Evolutionary conservation across 2,113 vertebrate species (phyloP).

Genomic region (Sterna hirundo): DNA sequence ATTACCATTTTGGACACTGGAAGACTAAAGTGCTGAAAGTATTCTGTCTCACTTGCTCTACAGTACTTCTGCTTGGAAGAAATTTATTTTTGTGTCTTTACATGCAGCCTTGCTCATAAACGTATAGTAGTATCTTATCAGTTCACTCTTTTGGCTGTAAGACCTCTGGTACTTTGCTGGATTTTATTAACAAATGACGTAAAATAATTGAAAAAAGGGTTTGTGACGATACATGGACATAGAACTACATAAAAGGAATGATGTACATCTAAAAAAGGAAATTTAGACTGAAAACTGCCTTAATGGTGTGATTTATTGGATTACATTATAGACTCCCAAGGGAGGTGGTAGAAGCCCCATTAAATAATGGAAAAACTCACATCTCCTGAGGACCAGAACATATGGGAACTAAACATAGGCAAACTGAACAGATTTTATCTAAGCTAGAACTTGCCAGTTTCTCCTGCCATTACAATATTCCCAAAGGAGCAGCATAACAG

Average conservation of each 20-base stretch:
- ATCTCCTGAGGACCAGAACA: not conserved
- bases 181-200: not conserved
- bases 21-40: not conserved
- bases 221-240: not conserved
- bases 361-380: slow-evolving; percentile 5
- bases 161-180: not conserved
- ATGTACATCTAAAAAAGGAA: not conserved
- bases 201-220: not conserved
- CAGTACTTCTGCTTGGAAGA: not conserved
- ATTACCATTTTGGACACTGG: not conserved
- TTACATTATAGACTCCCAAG: not conserved
- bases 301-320: slow-evolving; percentile 29
- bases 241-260: not conserved
- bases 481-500: not conserved
- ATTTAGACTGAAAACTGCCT: not conserved
- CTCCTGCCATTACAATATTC: not conserved
- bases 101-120: not conserved
- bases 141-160: not conserved
- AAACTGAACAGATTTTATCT: slow-evolving; percentile 31
- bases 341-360: not conserved
- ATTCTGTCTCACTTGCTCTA: not conserved
- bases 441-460: not conserved
- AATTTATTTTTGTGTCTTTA: not conserved
- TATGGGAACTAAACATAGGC: not conserved
- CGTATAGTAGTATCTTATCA: not conserved